Conservation (phyloP, 2,888 invertebrate species). For the Tiliacea citrago region DNA sequence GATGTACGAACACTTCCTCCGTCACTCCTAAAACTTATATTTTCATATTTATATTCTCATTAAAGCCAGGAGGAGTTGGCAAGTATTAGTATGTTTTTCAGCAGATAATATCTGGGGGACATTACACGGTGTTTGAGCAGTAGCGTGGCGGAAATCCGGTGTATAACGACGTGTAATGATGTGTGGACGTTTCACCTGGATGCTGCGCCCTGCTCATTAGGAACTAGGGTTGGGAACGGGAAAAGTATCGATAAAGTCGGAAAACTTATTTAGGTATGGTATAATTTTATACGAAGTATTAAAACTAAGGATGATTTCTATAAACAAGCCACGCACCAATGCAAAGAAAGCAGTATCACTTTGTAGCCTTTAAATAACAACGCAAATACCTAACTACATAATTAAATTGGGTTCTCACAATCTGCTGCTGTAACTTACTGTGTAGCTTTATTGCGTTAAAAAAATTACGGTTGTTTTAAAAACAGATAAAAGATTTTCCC, state of each 20-base stretch:
- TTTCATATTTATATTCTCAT: constrained; percentile 58
- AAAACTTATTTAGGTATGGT: not conserved
- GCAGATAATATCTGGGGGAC: constrained; percentile 58
- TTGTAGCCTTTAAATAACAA: not conserved
- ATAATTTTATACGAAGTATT: not conserved
- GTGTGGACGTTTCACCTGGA: constrained; percentile 88
- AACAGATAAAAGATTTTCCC: not conserved
- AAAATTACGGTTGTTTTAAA: not conserved
- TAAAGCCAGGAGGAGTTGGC: constrained; percentile 50
- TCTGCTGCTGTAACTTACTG: not conserved
- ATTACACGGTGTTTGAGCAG: constrained; percentile 84
- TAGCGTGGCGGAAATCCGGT: constrained; percentile 85
- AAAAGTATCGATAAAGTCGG: not conserved
- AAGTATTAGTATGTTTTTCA: constrained; percentile 60
- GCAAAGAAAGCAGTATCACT: not conserved
- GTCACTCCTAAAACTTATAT: constrained; percentile 32
- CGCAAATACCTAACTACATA: not conserved
- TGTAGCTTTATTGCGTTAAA: not conserved
- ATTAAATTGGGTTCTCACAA: not conserved
- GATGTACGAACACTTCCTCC: constrained; percentile 40
- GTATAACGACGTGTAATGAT: constrained; percentile 83
- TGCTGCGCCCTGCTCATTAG: constrained; percentile 80
- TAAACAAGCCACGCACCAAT: no score
- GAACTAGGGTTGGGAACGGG: constrained; percentile 64
- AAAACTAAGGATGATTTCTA: not conserved